Conservation (phyloP, 1,140 invertebrate genomes). For the Linepithema humile region DNA sequence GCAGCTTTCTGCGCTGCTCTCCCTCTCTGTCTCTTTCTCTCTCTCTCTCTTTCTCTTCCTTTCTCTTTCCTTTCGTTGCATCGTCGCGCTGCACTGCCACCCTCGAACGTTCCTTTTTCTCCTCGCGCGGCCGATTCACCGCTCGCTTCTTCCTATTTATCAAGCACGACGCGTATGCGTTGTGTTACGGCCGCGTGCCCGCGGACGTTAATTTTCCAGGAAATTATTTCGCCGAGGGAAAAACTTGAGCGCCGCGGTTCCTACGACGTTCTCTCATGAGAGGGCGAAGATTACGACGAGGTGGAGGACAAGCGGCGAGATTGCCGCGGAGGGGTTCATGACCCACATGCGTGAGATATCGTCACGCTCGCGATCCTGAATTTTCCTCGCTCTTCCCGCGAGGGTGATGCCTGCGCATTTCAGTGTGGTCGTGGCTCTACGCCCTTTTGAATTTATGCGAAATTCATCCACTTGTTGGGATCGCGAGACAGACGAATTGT, state of each 20-base stretch:
- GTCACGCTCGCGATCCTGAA: constrained; percentile 36
- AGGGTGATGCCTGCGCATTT: constrained; percentile 6
- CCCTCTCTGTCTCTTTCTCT: constrained; percentile 53
- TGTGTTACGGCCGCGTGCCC: constrained; percentile 58
- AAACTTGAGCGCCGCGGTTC: constrained; percentile 39
- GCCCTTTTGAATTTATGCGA: constrained; percentile 2
- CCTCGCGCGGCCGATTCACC: constrained; percentile 19
- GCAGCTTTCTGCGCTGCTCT: constrained; percentile 48
- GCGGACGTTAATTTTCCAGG: constrained; percentile 70
- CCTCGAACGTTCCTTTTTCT: constrained; percentile 46
- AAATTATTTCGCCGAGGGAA: constrained; percentile 67
- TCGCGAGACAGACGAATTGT: not conserved
- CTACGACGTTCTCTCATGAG: constrained; percentile 29
- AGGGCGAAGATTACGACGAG: constrained; percentile 36
- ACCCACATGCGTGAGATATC: constrained; percentile 55
- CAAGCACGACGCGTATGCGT: constrained; percentile 52
- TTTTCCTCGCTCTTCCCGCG: constrained; percentile 30
- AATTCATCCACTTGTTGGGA: constrained; percentile 34
- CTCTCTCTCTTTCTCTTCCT: constrained; percentile 57
- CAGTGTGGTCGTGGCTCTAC: not conserved
- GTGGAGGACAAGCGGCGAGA: constrained; percentile 11
- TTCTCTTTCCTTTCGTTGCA: constrained; percentile 13
- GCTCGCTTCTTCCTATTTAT: constrained; percentile 49
- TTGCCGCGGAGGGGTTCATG: constrained; percentile 50
- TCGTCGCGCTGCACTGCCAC: constrained; percentile 37